Base-by-base conservation (phyloP, 2,113 vertebrate species). In the Nansenia antarctica region DNA sequence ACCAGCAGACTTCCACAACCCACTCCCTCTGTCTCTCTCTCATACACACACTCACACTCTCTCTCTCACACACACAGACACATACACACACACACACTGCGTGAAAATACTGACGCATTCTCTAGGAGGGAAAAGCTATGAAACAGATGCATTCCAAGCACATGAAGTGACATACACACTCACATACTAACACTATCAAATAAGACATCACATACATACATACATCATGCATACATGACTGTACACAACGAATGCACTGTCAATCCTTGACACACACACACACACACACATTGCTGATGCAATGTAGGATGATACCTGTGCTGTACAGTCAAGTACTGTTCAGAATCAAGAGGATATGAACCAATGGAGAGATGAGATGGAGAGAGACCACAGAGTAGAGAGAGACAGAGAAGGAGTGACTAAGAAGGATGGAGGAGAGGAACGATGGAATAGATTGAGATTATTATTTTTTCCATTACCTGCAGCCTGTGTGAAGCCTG, bases 381-480 rank as follows among this genome's bases (percentile, higher is more conserved):
- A 49, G 62, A 71, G 66, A 81, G 77, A 80, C 69, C 29, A 35
- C 37, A 37, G 42, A 47, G 8, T 29, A 57, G 18, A 37, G 30
- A 55, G 18, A 14, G 35, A 81, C 30, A 64, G 61, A 62, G 59
- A 42, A 64, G 65, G 59, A 70, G 65, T 58, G 47, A 67, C 9
- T 30, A 5, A 47, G 55, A 22, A 22, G 66, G 31, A 24, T 29
- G 34, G 39, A 32, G 8, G 39, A n/a, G 47, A 67, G 49, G 24
- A 58, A 57, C 11, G 39, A 63, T 79, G 66, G 69, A 63, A 80
- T 64, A 78, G 65, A 87, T 87, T 65, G n/a, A n/a, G n/a, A n/a
- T n/a, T 75, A 80, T 88, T 71, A 80, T 81, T 82, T 73, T 73
- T 39, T 18, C 63, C 37, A 22, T 90, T 90, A 91, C 90, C 90